These are phyloP conservation scores for Chorisops tibialis DNA, from an alignment of 2,888 invertebrate genomes.

Conservation along the genomic window DNA sequence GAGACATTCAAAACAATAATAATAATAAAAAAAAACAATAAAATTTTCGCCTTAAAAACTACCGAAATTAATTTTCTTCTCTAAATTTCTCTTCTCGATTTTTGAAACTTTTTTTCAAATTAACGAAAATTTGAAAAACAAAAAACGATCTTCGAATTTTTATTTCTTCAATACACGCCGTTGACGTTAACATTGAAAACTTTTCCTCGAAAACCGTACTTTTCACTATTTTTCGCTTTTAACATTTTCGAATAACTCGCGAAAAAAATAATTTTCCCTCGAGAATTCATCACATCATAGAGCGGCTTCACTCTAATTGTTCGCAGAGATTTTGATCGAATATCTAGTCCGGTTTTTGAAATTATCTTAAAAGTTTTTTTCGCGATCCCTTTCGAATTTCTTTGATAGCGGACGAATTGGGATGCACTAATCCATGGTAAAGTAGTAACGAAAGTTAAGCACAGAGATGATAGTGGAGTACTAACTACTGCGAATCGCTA, in stretches of 20 bases:
- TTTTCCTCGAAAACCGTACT: constrained; percentile 36
- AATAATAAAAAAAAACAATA: too few species aligned
- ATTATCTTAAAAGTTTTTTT: too few species aligned
- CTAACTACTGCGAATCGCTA: too few species aligned
- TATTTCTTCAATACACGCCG: not conserved
- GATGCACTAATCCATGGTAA: too few species aligned
- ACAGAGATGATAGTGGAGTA: too few species aligned
- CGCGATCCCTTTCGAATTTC: too few species aligned
- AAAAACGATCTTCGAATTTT: not conserved
- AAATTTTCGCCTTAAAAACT: too few species aligned
- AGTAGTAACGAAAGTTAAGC: too few species aligned
- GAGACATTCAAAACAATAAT: constrained; percentile 19
- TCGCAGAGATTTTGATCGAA: too few species aligned
- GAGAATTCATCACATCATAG: constrained; percentile 21
- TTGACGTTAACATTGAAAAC: constrained; percentile 1
- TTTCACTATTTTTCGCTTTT: constrained; percentile 35
- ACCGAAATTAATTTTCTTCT: too few species aligned
- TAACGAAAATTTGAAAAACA: not conserved
- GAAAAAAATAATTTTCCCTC: not conserved
- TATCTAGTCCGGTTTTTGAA: too few species aligned
- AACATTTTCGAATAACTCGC: constrained; percentile 29
- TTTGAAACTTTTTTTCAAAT: not conserved
- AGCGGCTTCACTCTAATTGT: not conserved
- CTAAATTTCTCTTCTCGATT: not conserved
- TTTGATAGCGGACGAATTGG: too few species aligned